Evolutionary conservation across 2,113 vertebrate species (phyloP), one percentile per base, ranked within the genome.

Genomic region (Carettochelys insculpta): DNA sequence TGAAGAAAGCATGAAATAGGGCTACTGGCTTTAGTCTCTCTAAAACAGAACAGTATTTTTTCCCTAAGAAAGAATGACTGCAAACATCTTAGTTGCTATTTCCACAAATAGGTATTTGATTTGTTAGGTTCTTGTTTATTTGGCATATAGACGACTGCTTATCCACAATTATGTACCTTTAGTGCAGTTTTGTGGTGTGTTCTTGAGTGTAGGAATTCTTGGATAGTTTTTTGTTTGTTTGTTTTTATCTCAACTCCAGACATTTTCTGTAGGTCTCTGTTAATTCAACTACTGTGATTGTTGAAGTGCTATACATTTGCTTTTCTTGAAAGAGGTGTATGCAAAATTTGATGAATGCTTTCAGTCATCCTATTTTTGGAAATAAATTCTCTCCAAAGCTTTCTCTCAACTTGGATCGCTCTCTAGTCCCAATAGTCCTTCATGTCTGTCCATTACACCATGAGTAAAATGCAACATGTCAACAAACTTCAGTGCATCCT

Each of bases 371-470:
- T 14, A 3, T 52, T 14, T 81, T 14, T 81, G 38, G 13, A 86
- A 83, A 51, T 86, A 71, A 53, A 51, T 85, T 80, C 0, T 89
- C 78, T 81, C 90, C 77, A 52, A 71, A n/a, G 19, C 7, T 84
- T 88, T 91, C 13, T 90, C 31, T 19, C 8, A 25, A 27, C 24
- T 34, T 11, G 1, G 83, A 5, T 61, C 0, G 17, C 80, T 93
- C 89, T 79, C n/a, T 34, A 51, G 13, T 85, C 11, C 38, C 89
- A 19, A 2, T 83, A 43, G 8, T 89, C 83, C 65, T 83, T 90
- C 0, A 0, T 48, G 84, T 20, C 11, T 76, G 1, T 1, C 54
- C 56, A 3, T 88, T 52, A 80, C 0, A 0, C 1, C 3, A 4
- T 56, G 11, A 58, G 0, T 76, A n/a, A 80, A 88, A 93, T 14